phyloP scores from a whole-genome alignment of 2,113 vertebrate genomes.

The Hypomesus transpacificus region DNA sequence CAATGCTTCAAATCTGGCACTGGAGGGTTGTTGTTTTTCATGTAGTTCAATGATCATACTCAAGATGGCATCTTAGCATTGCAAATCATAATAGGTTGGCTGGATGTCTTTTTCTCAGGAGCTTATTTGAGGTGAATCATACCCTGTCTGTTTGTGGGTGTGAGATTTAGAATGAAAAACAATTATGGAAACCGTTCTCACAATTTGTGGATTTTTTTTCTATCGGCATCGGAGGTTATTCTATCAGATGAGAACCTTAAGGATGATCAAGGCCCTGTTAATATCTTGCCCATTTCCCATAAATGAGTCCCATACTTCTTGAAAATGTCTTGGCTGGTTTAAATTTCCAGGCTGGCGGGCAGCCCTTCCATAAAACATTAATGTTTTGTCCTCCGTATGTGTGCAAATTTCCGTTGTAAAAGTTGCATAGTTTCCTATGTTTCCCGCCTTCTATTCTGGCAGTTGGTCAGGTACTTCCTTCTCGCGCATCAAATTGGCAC shows the following conservation, averaged over 20 bases:
- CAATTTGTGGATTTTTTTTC: too few relatives aligned
- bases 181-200: too few relatives aligned
- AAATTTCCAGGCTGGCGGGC: constrained; percentile 14
- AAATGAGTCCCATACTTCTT: not conserved
- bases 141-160: too few relatives aligned
- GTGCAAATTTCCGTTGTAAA: constrained; percentile 43
- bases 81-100: not conserved
- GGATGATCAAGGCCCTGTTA: not conserved
- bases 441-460: not conserved
- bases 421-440: constrained; percentile 29
- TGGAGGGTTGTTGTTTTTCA: not conserved
- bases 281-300: not conserved
- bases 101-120: too few relatives aligned
- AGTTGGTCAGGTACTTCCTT: constrained; percentile 12
- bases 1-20: too few relatives aligned
- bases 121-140: too few relatives aligned
- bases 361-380: constrained; percentile 19
- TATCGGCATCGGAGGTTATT: too few relatives aligned
- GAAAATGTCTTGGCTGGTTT: constrained; percentile 8
- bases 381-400: not conserved
- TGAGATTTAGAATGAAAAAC: too few relatives aligned
- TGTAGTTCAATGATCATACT: not conserved
- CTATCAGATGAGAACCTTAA: too few relatives aligned
- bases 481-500: too few relatives aligned
- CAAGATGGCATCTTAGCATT: not conserved